phyloP scores from a whole-genome alignment of 2,113 vertebrate species.

The Sarotherodon lohbergeri region DNA sequence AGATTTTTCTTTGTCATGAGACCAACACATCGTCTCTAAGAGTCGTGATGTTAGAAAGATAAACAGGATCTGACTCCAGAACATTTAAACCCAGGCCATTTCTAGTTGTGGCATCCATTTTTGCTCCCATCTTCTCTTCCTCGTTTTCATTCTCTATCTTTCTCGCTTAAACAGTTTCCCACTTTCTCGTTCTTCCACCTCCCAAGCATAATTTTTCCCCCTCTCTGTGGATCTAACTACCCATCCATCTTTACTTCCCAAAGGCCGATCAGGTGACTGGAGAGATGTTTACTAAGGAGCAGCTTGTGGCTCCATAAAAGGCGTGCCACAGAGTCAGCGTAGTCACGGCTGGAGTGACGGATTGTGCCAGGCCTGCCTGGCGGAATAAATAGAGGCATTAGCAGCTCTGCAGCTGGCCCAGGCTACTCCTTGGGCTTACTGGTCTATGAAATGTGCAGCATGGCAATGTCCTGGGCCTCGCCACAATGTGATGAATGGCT shows the following conservation, averaged over 20 bases:
- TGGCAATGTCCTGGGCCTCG: slow-evolving; percentile 39
- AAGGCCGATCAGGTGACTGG: neutral
- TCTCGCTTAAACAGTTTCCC: neutral
- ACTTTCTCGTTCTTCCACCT: neutral
- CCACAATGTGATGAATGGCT: slow-evolving; percentile 67
- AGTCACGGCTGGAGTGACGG: slow-evolving; percentile 31
- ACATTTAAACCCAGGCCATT: neutral
- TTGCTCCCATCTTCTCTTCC: neutral
- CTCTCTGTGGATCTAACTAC: neutral
- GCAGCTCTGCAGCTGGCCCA: slow-evolving; percentile 37
- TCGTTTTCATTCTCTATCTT: neutral
- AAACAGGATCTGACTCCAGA: neutral
- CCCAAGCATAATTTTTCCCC: neutral
- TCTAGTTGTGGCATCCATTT: neutral
- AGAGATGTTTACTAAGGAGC: slow-evolving; percentile 36
- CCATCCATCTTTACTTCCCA: neutral
- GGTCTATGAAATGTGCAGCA: slow-evolving; percentile 65
- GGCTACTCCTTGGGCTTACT: slow-evolving; percentile 46
- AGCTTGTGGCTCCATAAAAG: slow-evolving; percentile 8
- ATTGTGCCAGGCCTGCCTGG: slow-evolving; percentile 24
- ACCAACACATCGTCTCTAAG: neutral
- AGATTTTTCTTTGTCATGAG: neutral
- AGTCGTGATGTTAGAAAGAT: neutral
- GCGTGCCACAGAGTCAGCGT: neutral
- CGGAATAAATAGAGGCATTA: slow-evolving; percentile 68